phyloP scores from a whole-genome alignment of 1,140 invertebrate species.

The Gryllus bimaculatus region DNA sequence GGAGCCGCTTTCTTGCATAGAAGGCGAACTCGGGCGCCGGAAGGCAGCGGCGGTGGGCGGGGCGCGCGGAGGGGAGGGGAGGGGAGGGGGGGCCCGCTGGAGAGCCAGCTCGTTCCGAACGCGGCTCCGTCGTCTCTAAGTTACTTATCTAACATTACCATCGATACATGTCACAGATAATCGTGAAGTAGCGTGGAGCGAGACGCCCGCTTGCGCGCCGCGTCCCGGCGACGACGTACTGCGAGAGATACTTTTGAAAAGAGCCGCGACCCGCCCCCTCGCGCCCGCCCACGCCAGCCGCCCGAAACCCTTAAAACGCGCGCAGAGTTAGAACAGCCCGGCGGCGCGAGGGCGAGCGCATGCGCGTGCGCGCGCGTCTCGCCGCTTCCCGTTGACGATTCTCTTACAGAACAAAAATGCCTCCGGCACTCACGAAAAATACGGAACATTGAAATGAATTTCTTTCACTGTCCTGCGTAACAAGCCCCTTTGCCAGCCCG shows the following conservation, averaged over 20 bases:
- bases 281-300: no score
- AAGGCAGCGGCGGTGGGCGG: no score
- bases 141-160: constrained; percentile 5
- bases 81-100: background rate
- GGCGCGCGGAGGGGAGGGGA: background rate
- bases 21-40: background rate
- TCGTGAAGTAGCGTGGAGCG: background rate
- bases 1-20: background rate
- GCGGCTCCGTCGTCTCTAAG: background rate
- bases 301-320: constrained; percentile 2
- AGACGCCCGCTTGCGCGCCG: background rate
- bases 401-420: constrained; percentile 4
- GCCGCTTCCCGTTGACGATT: background rate
- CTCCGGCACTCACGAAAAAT: background rate
- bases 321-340: constrained; percentile 3
- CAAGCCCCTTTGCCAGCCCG: background rate
- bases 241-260: background rate
- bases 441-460: constrained; percentile 5
- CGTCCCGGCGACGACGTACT: background rate
- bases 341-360: no score
- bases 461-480: background rate
- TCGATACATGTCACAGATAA: background rate
- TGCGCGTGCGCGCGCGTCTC: no score
- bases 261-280: no score
- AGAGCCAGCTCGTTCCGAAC: background rate